These are phyloP conservation scores for Agrotis clavis DNA, from an alignment of 2,888 invertebrate species.

Conservation along the genomic window DNA sequence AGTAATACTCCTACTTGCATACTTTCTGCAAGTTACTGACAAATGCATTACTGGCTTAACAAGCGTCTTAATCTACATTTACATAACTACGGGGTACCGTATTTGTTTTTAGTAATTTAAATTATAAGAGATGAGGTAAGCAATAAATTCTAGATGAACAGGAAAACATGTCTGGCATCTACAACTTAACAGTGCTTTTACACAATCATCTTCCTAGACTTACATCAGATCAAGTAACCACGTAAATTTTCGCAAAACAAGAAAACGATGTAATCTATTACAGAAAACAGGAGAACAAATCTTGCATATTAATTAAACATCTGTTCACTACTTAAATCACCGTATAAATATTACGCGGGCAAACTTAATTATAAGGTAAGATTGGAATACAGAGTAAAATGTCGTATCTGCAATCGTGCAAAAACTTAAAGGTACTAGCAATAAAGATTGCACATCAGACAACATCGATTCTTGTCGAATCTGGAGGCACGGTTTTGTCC, in stretches of 20 bases:
- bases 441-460: no score
- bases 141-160: not conserved
- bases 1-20: no score
- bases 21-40: no score
- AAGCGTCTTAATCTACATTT: no score
- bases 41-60: no score
- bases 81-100: not conserved
- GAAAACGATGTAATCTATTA: conserved; percentile 37
- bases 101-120: not conserved
- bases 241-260: conserved; percentile 36
- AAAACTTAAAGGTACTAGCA: conserved; percentile 19
- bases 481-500: no score
- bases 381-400: conserved; percentile 46
- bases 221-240: conserved; percentile 30
- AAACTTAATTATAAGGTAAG: conserved; percentile 51
- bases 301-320: conserved; percentile 58
- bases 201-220: conserved; percentile 27
- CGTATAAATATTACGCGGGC: conserved; percentile 47
- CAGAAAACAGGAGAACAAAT: conserved; percentile 36
- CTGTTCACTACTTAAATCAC: conserved; percentile 20
- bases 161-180: conserved; percentile 17
- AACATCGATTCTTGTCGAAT: no score
- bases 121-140: not conserved
- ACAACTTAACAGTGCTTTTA: not conserved
- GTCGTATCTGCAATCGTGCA: not conserved